These are phyloP conservation scores for Thecocarcelia acutangulata DNA, from an alignment of 2,888 invertebrate species.

Conservation along the genomic window DNA sequence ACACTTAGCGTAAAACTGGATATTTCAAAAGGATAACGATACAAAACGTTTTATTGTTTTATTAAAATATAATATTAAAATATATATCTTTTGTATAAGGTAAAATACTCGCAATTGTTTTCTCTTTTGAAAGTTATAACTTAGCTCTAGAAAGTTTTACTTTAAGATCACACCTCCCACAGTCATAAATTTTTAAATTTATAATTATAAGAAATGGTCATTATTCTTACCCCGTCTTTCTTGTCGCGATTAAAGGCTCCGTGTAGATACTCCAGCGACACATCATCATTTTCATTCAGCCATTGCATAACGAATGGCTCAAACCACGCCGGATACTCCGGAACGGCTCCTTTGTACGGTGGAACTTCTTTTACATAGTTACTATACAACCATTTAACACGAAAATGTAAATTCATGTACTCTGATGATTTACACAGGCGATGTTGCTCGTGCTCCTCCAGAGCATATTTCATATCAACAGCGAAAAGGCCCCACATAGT, in stretches of 20 bases:
- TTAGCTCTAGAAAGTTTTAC: too few species aligned
- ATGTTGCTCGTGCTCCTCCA: slow-evolving; percentile 98
- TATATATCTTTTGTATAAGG: too few species aligned
- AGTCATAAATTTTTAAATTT: too few species aligned
- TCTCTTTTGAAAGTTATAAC: too few species aligned
- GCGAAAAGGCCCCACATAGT: slow-evolving; percentile 99
- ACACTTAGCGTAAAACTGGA: too few species aligned
- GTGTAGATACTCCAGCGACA: slow-evolving; percentile 98
- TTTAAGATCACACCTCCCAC: too few species aligned
- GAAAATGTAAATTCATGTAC: slow-evolving; percentile 99
- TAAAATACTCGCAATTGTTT: too few species aligned
- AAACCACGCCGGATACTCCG: slow-evolving; percentile 99
- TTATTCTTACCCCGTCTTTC: slow-evolving; percentile 89
- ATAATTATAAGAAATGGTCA: too few species aligned
- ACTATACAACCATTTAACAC: slow-evolving; percentile 98
- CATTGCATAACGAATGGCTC: slow-evolving; percentile 99
- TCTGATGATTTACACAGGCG: slow-evolving; percentile 98
- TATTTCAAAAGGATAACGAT: too few species aligned
- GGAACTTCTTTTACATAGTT: slow-evolving; percentile 99
- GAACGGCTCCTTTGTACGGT: slow-evolving; percentile 97
- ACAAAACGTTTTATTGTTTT: too few species aligned
- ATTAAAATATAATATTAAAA: too few species aligned
- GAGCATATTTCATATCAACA: slow-evolving; percentile 97
- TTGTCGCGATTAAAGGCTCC: slow-evolving; percentile 99
- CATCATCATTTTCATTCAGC: slow-evolving; percentile 99